phyloP scores from a whole-genome alignment of 2,113 vertebrate genomes.

The Sinocyclocheilus maitianheensis region DNA sequence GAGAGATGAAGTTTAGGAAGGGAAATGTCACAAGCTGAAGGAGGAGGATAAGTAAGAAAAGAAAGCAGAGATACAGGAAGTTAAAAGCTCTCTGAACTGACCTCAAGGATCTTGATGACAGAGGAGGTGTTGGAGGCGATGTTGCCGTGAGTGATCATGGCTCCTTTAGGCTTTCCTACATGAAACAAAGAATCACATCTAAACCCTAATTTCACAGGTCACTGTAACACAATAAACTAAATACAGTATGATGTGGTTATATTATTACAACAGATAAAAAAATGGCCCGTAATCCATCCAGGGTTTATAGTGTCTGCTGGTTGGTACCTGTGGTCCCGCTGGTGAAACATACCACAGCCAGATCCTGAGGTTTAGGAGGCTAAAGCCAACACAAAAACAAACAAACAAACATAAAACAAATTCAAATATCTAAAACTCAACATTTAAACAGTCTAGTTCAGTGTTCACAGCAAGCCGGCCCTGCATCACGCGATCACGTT shows the following conservation, averaged over 20 bases:
- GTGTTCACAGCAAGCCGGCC: background rate
- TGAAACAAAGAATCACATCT: background rate
- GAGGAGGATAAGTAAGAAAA: constrained; percentile 56
- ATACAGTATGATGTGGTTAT: background rate
- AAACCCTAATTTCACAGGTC: background rate
- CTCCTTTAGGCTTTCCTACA: constrained; percentile 82
- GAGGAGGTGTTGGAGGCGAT: constrained; percentile 82
- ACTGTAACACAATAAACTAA: constrained; percentile 58
- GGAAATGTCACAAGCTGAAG: background rate
- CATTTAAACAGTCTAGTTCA: background rate
- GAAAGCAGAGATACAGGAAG: constrained; percentile 39
- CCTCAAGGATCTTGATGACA: constrained; percentile 83
- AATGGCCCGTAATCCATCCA: no score
- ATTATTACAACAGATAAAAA: background rate
- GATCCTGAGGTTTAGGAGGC: constrained; percentile 90
- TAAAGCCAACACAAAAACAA: constrained; percentile 55
- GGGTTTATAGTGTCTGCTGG: background rate
- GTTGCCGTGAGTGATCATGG: constrained; percentile 84
- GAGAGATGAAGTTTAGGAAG: background rate
- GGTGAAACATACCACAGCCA: constrained; percentile 96
- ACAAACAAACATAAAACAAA: background rate
- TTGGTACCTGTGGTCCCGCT: constrained; percentile 94
- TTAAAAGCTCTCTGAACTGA: constrained; percentile 39
- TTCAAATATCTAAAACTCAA: background rate
- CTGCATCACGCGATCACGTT: background rate